Percentiles rank a stretch among this genome's conserved stretches.
Conservation (phyloP, 2,113 vertebrate genomes). For the Tenebrosternarchus preto region DNA sequence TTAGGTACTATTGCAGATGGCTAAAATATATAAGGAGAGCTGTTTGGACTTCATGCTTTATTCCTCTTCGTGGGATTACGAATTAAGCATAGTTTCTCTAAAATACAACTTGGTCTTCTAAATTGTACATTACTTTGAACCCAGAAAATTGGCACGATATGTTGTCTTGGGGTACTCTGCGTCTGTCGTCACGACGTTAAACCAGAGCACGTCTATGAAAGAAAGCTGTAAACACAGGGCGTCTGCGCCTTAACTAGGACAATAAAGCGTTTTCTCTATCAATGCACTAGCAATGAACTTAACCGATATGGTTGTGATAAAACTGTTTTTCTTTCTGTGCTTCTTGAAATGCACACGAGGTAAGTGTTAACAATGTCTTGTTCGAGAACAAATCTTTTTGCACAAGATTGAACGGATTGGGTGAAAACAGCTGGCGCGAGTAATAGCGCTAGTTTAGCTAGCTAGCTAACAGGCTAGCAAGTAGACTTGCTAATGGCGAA, state of each 20-base stretch:
- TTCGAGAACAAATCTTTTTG: not conserved
- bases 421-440: constrained; percentile 52
- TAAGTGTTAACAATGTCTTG: constrained; percentile 60
- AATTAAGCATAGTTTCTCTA: no score
- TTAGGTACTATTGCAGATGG: no score
- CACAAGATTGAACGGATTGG: constrained; percentile 52
- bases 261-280: constrained; percentile 74
- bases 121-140: no score
- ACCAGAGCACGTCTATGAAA: constrained; percentile 20
- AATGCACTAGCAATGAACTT: constrained; percentile 76
- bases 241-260: constrained; percentile 77
- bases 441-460: constrained; percentile 52
- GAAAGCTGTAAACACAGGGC: constrained; percentile 78
- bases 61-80: no score
- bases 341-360: constrained; percentile 66
- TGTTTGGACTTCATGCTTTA: no score
- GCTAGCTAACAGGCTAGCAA: constrained; percentile 55
- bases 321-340: constrained; percentile 65
- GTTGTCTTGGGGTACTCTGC: constrained; percentile 30
- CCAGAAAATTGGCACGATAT: no score
- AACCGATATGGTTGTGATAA: constrained; percentile 65
- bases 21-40: no score
- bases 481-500: constrained; percentile 46
- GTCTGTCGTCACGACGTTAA: constrained; percentile 73
- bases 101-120: no score